These are phyloP conservation scores for Rhinatrema bivittatum DNA, from an alignment of 2,797 vertebrate species.

Conservation along the genomic window DNA sequence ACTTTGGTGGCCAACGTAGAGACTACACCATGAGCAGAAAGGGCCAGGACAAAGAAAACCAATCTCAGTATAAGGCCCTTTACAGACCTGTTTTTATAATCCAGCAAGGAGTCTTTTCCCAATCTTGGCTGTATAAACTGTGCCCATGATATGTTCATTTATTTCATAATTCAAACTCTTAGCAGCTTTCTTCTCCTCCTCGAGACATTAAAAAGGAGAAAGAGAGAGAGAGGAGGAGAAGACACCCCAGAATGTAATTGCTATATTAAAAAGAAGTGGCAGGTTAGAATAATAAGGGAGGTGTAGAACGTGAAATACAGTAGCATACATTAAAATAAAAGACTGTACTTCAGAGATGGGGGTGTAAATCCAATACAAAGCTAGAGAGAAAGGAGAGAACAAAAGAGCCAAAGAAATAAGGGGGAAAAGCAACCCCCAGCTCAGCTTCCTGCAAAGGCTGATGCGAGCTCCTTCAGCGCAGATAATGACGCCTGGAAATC, in stretches of 20 bases:
- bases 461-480: slow-evolving; percentile 35
- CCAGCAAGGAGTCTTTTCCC: no score
- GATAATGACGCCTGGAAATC: no score
- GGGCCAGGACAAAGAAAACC: no score
- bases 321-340: slow-evolving; percentile 24
- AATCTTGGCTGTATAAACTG: no score
- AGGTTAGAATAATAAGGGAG: slow-evolving; percentile 37
- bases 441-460: slow-evolving; percentile 36
- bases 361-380: slow-evolving; percentile 41
- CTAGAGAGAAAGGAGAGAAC: slow-evolving; percentile 34
- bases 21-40: no score
- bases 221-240: neutral
- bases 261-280: slow-evolving; percentile 39
- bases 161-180: no score
- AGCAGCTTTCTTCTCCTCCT: slow-evolving; percentile 2
- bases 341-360: slow-evolving; percentile 26
- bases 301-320: slow-evolving; percentile 43
- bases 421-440: slow-evolving; percentile 5
- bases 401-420: slow-evolving; percentile 44
- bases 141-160: no score
- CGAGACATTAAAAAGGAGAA: neutral
- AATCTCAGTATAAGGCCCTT: no score
- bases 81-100: no score
- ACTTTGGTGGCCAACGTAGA: no score
- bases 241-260: slow-evolving; percentile 27